Conservation (phyloP, 2,113 vertebrate genomes). For the Bettongia penicillata region DNA sequence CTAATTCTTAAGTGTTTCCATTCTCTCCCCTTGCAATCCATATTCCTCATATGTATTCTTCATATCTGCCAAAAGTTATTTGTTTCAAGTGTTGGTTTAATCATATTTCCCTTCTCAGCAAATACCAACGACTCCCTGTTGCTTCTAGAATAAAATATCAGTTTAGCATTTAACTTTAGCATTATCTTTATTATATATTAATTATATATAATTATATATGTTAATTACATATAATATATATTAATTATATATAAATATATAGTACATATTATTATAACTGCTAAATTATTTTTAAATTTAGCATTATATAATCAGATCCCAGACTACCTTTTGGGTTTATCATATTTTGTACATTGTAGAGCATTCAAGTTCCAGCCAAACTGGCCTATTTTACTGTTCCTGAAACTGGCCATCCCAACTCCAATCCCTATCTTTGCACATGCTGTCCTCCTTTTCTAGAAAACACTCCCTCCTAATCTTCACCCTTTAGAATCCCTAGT, state of each 20-base stretch:
- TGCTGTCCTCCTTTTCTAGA: neutral
- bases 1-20: neutral
- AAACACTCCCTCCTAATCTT: neutral
- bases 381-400: neutral
- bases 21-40: neutral
- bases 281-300: neutral
- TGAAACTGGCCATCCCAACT: neutral
- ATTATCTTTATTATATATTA: too few species aligned
- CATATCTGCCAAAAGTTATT: neutral
- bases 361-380: neutral
- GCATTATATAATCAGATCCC: neutral
- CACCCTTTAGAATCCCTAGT: neutral
- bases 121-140: neutral
- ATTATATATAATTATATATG: too few species aligned
- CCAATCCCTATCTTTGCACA: neutral
- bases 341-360: neutral
- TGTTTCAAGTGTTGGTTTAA: neutral
- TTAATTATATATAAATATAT: too few species aligned
- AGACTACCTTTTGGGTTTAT: neutral
- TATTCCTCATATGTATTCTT: neutral
- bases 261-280: too few species aligned
- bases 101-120: neutral
- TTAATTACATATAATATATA: too few species aligned
- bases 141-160: neutral
- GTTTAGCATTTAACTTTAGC: neutral